phyloP scores from a whole-genome alignment of 1,140 invertebrate genomes.

The Anastrepha ludens region DNA sequence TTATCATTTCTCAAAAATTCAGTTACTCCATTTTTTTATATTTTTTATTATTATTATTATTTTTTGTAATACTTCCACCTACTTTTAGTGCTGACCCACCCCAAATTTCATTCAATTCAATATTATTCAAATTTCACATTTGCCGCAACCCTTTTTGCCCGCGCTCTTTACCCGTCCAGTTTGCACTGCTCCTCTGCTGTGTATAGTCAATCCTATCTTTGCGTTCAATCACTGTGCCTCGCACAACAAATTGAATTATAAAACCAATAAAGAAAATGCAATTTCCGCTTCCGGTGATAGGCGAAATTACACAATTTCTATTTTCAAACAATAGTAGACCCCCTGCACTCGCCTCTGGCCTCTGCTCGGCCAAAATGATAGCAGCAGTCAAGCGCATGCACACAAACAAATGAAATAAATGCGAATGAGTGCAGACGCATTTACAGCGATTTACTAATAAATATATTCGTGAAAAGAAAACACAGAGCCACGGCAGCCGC shows the following conservation, averaged over 20 bases:
- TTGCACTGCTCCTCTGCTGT: neutral
- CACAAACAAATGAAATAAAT: conserved; percentile 40
- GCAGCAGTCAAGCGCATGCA: conserved; percentile 32
- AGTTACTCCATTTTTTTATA: neutral
- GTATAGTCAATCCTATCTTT: neutral
- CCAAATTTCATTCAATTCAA: neutral
- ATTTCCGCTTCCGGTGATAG: conserved; percentile 49
- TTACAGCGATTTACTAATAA: conserved; percentile 46
- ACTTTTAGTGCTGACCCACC: too few species aligned
- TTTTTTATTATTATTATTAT: too few species aligned
- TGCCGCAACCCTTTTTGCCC: neutral
- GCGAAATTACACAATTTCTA: conserved; percentile 47
- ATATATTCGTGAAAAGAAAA: neutral
- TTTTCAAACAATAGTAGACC: neutral
- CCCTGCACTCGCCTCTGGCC: neutral
- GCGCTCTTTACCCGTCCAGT: neutral
- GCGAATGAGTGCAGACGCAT: conserved; percentile 40
- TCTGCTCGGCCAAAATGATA: neutral
- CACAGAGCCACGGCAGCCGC: neutral
- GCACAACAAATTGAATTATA: conserved; percentile 38
- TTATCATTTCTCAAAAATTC: too few species aligned
- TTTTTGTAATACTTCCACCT: too few species aligned
- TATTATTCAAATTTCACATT: neutral
- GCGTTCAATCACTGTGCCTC: conserved; percentile 23
- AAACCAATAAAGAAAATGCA: conserved; percentile 53